phyloP scores from a whole-genome alignment of 1,140 invertebrate genomes.

The Dreissena rostriformis region DNA sequence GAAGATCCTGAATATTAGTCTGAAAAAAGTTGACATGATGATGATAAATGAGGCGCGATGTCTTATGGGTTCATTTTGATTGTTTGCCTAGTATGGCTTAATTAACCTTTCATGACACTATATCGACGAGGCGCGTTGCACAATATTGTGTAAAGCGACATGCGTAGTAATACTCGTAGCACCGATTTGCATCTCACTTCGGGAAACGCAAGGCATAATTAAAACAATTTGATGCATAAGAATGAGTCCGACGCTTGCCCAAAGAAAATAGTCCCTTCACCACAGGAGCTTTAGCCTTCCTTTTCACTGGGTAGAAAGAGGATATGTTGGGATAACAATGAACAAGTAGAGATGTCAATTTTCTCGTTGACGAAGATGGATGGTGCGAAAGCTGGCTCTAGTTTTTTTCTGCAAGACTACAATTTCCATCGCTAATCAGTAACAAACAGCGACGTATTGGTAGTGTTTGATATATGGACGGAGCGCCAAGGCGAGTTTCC shows the following conservation, averaged over 20 bases:
- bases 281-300: constrained; percentile 15
- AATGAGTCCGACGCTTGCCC: constrained; percentile 44
- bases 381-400: constrained; percentile 25
- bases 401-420: constrained; percentile 38
- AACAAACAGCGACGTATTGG: constrained; percentile 20
- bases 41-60: constrained; percentile 47
- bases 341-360: constrained; percentile 52
- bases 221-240: constrained; percentile 57
- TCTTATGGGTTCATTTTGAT: constrained; percentile 50
- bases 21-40: constrained; percentile 58
- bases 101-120: constrained; percentile 50
- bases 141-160: constrained; percentile 59
- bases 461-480: no score
- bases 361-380: constrained; percentile 40
- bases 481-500: no score
- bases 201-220: constrained; percentile 48
- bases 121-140: constrained; percentile 46
- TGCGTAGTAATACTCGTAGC: constrained; percentile 52
- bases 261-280: constrained; percentile 44
- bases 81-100: constrained; percentile 51
- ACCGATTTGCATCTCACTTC: constrained; percentile 34
- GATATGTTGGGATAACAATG: constrained; percentile 55
- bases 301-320: constrained; percentile 50
- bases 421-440: constrained; percentile 55
- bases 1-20: constrained; percentile 58